These are phyloP conservation scores for Torymus tubicola DNA, from an alignment of 2,888 invertebrate species.

Conservation along the genomic window DNA sequence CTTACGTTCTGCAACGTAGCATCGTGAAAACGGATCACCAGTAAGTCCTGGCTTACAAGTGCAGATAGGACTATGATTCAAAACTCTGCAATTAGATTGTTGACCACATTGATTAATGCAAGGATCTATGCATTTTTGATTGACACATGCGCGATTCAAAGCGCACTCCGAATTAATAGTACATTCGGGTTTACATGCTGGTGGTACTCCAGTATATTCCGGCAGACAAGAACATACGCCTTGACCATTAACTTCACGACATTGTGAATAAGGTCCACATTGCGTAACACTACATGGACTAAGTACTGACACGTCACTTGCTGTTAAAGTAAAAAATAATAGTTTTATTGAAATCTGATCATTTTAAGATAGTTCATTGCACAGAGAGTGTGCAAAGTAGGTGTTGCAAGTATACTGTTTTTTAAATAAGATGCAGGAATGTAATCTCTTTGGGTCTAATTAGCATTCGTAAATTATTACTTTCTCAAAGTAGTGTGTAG, in stretches of 20 bases:
- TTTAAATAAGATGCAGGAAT: no score
- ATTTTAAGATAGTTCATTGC: no score
- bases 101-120: slow-evolving; percentile 77
- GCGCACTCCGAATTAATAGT: slow-evolving; percentile 90
- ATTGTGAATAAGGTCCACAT: slow-evolving; percentile 91
- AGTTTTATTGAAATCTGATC: no score
- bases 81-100: slow-evolving; percentile 75
- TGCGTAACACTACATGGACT: slow-evolving; percentile 81
- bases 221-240: slow-evolving; percentile 90
- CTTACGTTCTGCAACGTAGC: slow-evolving; percentile 77
- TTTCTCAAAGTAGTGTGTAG: no score
- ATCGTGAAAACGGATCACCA: slow-evolving; percentile 87
- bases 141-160: slow-evolving; percentile 86
- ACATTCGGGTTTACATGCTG: slow-evolving; percentile 89
- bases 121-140: slow-evolving; percentile 84
- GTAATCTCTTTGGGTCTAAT: no score
- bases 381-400: no score
- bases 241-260: slow-evolving; percentile 85
- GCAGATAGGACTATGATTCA: slow-evolving; percentile 76
- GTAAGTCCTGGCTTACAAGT: slow-evolving; percentile 80
- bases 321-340: slow-evolving; percentile 63
- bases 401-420: no score
- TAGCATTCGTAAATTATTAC: no score
- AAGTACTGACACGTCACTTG: slow-evolving; percentile 81
- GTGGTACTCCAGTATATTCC: slow-evolving; percentile 86